Conservation (phyloP, 2,113 vertebrate species). For the Syrmaticus mikado region DNA sequence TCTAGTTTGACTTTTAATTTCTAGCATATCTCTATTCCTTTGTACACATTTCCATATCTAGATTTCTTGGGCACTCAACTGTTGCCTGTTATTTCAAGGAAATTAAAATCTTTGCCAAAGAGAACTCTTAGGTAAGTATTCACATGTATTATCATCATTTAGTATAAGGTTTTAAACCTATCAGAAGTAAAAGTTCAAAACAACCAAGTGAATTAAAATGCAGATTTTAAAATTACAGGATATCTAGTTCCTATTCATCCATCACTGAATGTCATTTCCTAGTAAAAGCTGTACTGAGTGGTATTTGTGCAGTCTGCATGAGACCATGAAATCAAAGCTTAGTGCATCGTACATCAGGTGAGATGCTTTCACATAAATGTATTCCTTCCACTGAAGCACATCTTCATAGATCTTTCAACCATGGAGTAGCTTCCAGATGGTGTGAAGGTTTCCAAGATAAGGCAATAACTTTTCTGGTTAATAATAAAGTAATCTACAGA, state of each 20-base stretch:
- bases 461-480: constrained; percentile 51
- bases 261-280: constrained; percentile 25
- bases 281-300: constrained; percentile 27
- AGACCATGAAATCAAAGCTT: constrained; percentile 68
- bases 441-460: constrained; percentile 55
- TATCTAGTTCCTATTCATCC: constrained; percentile 3
- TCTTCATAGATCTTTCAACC: constrained; percentile 41
- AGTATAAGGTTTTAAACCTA: constrained; percentile 17
- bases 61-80: not conserved
- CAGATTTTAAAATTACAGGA: constrained; percentile 19
- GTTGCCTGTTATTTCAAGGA: not conserved
- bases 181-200: constrained; percentile 3
- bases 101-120: not conserved
- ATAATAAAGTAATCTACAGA: constrained; percentile 46
- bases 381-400: constrained; percentile 53
- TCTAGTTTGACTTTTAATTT: not conserved
- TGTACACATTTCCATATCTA: not conserved
- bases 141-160: not conserved
- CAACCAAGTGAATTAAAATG: constrained; percentile 8
- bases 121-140: not conserved
- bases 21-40: not conserved
- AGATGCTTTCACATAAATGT: constrained; percentile 43
- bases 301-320: constrained; percentile 57
- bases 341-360: constrained; percentile 8
- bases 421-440: constrained; percentile 52